Conservation (phyloP, 2,888 invertebrate species). For the Epirrhoe alternata region DNA sequence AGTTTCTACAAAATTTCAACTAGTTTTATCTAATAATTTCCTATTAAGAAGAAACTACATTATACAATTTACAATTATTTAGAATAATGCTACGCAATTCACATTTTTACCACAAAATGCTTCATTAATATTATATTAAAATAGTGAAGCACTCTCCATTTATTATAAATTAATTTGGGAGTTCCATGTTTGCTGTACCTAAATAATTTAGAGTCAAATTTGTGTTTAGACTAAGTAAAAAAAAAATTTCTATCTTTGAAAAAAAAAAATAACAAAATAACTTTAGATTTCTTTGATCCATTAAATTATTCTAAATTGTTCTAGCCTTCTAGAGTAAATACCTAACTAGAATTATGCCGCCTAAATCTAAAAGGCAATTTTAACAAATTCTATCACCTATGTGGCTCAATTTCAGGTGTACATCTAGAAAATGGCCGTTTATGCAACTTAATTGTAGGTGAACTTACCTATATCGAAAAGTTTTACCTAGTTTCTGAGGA, state of each 20-base stretch:
- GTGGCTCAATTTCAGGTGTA: conserved; percentile 11
- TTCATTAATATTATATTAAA: conserved; percentile 7
- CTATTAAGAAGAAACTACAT: conserved; percentile 52
- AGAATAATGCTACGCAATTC: conserved; percentile 82
- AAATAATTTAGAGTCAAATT: not conserved
- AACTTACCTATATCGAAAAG: not conserved
- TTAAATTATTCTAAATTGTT: conserved; percentile 36
- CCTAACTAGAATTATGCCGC: conserved; percentile 40
- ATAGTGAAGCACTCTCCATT: conserved; percentile 7
- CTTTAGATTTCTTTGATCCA: conserved; percentile 11
- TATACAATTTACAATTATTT: conserved; percentile 81
- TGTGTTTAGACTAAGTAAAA: conserved; percentile 3
- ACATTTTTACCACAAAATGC: conserved; percentile 40
- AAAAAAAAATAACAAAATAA: conserved; percentile 7
- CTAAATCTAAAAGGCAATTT: conserved; percentile 45
- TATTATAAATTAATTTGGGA: not conserved
- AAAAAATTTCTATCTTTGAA: not conserved
- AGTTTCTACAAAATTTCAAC: conserved; percentile 32
- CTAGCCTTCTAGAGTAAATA: conserved; percentile 48
- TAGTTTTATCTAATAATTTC: conserved; percentile 36
- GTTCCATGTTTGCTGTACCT: not conserved
- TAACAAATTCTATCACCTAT: conserved; percentile 11
- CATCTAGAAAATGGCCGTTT: not conserved
- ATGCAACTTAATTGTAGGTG: not conserved
- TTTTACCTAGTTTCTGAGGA: not conserved